phyloP scores from a whole-genome alignment of 2,113 vertebrate species.

The Gnathochromis pfefferi region DNA sequence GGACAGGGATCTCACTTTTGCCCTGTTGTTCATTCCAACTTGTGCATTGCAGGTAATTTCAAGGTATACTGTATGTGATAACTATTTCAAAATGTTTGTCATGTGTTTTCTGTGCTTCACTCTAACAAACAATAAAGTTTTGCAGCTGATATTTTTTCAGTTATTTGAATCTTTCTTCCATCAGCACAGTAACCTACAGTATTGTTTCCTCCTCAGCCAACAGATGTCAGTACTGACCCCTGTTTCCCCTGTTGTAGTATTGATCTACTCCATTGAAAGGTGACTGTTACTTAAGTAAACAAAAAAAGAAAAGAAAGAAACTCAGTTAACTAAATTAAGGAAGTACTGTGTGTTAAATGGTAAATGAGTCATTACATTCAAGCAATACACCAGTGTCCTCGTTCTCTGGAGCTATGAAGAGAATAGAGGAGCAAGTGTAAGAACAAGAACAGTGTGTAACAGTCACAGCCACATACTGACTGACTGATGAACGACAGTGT shows the following conservation, averaged over 20 bases:
- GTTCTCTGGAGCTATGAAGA: conserved; percentile 11
- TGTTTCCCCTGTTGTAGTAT: background rate
- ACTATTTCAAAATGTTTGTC: background rate
- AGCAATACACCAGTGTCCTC: background rate
- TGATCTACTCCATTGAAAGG: background rate
- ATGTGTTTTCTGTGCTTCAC: conserved; percentile 3
- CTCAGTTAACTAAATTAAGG: background rate
- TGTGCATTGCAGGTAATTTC: background rate
- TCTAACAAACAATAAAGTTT: conserved; percentile 17
- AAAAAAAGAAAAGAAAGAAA: background rate
- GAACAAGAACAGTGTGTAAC: conserved; percentile 39
- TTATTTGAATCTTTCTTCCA: background rate
- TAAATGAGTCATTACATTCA: background rate
- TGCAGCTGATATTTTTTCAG: background rate
- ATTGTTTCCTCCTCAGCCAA: background rate
- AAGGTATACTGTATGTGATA: background rate
- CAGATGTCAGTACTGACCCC: conserved; percentile 45
- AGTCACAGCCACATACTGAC: conserved; percentile 53
- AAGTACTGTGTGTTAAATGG: background rate
- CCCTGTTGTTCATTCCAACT: background rate
- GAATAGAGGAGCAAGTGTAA: conserved; percentile 48
- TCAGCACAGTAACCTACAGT: background rate
- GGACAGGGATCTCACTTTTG: background rate
- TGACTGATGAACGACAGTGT: background rate
- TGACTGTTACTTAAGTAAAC: background rate